Evolutionary conservation across 2,797 vertebrate genomes (phyloP).

Genomic region (Tadarida brasiliensis): DNA sequence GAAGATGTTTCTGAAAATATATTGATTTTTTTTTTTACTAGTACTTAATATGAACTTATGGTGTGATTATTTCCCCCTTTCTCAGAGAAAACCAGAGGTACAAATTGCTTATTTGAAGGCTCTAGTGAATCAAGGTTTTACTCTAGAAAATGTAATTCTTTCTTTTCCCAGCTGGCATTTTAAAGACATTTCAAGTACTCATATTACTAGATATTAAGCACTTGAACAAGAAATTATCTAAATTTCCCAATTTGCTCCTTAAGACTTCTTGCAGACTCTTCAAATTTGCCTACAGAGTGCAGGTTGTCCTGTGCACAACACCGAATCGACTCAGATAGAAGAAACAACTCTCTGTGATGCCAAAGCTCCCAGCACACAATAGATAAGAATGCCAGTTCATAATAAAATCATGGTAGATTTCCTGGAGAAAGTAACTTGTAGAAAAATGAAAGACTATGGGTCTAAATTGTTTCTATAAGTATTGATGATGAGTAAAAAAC

Average conservation of each 20-base stretch:
- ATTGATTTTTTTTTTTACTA: not conserved
- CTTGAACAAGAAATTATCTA: conserved; percentile 80
- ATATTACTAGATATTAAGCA: conserved; percentile 79
- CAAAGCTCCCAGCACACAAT: not conserved
- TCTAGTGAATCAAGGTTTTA: conserved; percentile 66
- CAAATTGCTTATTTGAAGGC: conserved; percentile 35
- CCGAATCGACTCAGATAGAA: not conserved
- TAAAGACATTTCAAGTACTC: conserved; percentile 76
- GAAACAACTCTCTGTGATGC: conserved; percentile 39
- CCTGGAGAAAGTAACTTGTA: not conserved
- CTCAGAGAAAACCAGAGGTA: conserved; percentile 17
- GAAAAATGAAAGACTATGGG: not conserved
- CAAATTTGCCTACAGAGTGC: conserved; percentile 53
- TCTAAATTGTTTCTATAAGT: conserved; percentile 4
- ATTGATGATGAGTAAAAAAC: not conserved
- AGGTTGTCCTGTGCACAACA: conserved; percentile 11
- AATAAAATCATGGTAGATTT: not conserved
- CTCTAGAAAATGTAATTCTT: conserved; percentile 65
- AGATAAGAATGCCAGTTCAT: not conserved
- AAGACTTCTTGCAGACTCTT: conserved; percentile 67
- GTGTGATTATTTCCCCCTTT: conserved; percentile 38
- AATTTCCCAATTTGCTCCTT: conserved; percentile 81
- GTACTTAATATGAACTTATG: conserved; percentile 53
- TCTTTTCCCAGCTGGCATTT: conserved; percentile 72
- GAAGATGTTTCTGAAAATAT: conserved; percentile 22